Percentiles rank a stretch among this genome's conserved stretches.
Conservation (phyloP, 2,888 invertebrate genomes). For the Synergus itoensis region DNA sequence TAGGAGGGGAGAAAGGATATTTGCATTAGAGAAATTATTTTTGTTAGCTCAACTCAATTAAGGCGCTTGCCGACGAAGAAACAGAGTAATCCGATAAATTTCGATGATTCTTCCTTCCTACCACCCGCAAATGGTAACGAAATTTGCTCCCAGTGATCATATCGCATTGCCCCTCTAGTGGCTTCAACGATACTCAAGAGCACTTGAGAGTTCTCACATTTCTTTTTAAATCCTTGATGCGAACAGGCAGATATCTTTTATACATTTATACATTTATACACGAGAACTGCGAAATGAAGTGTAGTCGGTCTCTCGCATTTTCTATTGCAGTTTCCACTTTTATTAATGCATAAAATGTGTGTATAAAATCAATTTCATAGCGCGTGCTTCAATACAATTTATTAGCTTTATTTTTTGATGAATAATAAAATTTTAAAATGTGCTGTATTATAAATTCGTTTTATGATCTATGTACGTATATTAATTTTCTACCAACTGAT, state of each 20-base stretch:
- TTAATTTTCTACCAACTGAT: neutral
- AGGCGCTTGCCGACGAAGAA: slow-evolving; percentile 1
- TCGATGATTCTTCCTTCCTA: slow-evolving; percentile 25
- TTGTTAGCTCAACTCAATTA: slow-evolving; percentile 10
- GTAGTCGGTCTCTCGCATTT: neutral
- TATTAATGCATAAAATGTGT: neutral
- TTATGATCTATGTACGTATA: neutral
- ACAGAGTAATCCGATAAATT: slow-evolving; percentile 38
- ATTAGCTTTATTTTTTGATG: neutral
- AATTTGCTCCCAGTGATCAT: slow-evolving; percentile 30
- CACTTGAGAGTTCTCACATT: slow-evolving; percentile 32
- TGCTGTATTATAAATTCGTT: neutral
- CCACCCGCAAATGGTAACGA: slow-evolving; percentile 12
- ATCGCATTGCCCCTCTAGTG: slow-evolving; percentile 25
- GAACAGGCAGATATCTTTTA: slow-evolving; percentile 24
- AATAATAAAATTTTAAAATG: neutral
- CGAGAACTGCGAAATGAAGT: neutral
- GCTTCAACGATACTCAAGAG: slow-evolving; percentile 20
- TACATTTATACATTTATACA: slow-evolving; percentile 9
- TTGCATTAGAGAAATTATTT: slow-evolving; percentile 17
- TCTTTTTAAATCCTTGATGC: slow-evolving; percentile 29
- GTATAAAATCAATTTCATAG: neutral
- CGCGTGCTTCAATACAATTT: neutral
- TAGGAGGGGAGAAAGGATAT: slow-evolving; percentile 14
- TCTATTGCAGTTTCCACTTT: neutral